phyloP scores from a whole-genome alignment of 2,888 invertebrate genomes.

The Dicycla oo region DNA sequence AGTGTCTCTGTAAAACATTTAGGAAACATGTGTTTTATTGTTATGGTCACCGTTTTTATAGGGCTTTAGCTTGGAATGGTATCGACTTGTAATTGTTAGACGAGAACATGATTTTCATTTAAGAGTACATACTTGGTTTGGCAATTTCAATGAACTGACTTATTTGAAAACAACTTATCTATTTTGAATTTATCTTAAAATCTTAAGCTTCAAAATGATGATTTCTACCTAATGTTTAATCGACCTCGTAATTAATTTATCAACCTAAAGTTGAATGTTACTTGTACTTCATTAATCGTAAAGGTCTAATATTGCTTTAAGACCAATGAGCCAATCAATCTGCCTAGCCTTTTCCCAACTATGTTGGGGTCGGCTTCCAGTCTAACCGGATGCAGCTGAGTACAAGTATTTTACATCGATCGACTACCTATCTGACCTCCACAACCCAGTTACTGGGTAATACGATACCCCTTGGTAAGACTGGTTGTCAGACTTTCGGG shows the following conservation, averaged over 20 bases:
- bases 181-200: not conserved
- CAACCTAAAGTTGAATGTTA: not conserved
- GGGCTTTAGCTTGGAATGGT: slow-evolving; percentile 19
- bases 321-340: no score
- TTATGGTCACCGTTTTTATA: slow-evolving; percentile 43
- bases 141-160: not conserved
- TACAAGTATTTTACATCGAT: no score
- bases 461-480: no score
- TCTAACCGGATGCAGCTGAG: no score
- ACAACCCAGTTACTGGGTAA: no score
- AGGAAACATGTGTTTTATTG: slow-evolving; percentile 54
- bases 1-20: slow-evolving; percentile 47
- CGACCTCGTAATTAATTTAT: not conserved
- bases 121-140: not conserved
- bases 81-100: slow-evolving; percentile 11
- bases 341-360: no score
- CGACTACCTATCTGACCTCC: no score
- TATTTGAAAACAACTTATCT: not conserved
- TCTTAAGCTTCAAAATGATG: not conserved
- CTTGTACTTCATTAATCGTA: no score
- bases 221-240: no score
- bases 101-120: not conserved
- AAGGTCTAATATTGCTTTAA: not conserved
- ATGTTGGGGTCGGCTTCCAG: no score
- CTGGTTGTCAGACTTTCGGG: no score